Evolutionary conservation across 2,113 vertebrate species (phyloP).

Genomic region (Pungitius pungitius): DNA sequence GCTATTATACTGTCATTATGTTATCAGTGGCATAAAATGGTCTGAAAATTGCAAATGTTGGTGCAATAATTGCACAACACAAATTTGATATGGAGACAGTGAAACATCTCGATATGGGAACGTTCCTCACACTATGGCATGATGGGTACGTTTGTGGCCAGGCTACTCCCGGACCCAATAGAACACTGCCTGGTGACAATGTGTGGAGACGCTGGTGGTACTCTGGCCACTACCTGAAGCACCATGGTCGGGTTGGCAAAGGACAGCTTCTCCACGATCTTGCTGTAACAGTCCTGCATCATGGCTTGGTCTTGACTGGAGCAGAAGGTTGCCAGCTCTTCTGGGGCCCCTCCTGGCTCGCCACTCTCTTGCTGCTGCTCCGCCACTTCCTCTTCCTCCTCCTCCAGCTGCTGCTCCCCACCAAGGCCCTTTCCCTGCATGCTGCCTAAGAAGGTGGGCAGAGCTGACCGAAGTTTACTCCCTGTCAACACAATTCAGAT

Average conservation of each 20-base stretch:
- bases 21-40: no score
- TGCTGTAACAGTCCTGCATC: slow-evolving; percentile 99
- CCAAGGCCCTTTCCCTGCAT: slow-evolving; percentile 91
- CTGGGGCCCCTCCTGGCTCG: slow-evolving; percentile 72
- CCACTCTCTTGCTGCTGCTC: slow-evolving; percentile 77
- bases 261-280: slow-evolving; percentile 97
- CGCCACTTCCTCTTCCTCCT: slow-evolving; percentile 78
- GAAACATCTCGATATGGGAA: no score
- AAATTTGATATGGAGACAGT: no score
- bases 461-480: slow-evolving; percentile 89
- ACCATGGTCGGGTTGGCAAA: slow-evolving; percentile 97
- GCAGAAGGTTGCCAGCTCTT: slow-evolving; percentile 86
- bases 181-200: no score
- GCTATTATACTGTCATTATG: no score
- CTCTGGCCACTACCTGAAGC: slow-evolving; percentile 85
- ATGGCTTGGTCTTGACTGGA: slow-evolving; percentile 97
- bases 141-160: no score
- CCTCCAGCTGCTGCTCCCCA: slow-evolving; percentile 72
- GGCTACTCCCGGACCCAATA: no score
- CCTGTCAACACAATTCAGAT: slow-evolving; percentile 75
- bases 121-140: no score
- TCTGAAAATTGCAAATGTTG: no score
- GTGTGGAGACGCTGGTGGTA: no score
- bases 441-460: slow-evolving; percentile 92
- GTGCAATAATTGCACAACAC: no score